Evolutionary conservation across 2,888 invertebrate species (phyloP).

Genomic region (Eustalomyia histrio): DNA sequence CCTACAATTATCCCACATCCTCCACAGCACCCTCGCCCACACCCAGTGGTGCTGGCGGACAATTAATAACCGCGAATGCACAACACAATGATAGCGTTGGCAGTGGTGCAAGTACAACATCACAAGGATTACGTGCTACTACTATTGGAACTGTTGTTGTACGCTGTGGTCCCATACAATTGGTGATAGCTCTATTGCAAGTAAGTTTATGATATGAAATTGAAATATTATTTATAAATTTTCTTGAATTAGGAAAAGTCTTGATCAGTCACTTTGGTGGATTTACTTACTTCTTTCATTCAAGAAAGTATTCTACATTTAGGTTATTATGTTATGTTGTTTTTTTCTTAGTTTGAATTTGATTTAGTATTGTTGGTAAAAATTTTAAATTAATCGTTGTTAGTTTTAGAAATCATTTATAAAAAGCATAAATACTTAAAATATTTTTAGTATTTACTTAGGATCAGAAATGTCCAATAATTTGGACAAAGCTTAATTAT

Average conservation of each 20-base stretch:
- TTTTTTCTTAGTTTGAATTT: slow-evolving; percentile 24
- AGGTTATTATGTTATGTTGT: neutral
- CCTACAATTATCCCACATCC: slow-evolving; percentile 75
- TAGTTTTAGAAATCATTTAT: slow-evolving; percentile 34
- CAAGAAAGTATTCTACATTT: slow-evolving; percentile 1
- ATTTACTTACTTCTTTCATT: neutral
- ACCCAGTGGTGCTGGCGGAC: slow-evolving; percentile 68
- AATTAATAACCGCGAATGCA: slow-evolving; percentile 32
- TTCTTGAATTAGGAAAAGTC: slow-evolving; percentile 29
- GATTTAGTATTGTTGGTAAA: slow-evolving; percentile 25
- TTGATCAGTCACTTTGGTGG: slow-evolving; percentile 28
- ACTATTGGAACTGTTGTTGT: slow-evolving; percentile 95
- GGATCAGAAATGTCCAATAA: slow-evolving; percentile 6
- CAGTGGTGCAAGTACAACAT: slow-evolving; percentile 44
- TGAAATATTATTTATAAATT: neutral
- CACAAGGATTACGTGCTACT: slow-evolving; percentile 82
- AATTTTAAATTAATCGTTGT: slow-evolving; percentile 19
- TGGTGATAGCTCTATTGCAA: slow-evolving; percentile 93
- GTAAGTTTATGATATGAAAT: slow-evolving; percentile 80
- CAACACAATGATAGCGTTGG: slow-evolving; percentile 53
- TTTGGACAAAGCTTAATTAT: neutral
- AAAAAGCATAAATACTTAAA: neutral
- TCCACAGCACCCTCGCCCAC: slow-evolving; percentile 74
- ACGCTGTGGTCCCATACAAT: slow-evolving; percentile 90
- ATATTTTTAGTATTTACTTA: neutral